A percentile compares a stretch with the other conserved stretches of the same genome.
These are phyloP conservation scores for Patella ulyssiponensis DNA, from an alignment of 2,888 invertebrate genomes.

Conservation along the genomic window DNA sequence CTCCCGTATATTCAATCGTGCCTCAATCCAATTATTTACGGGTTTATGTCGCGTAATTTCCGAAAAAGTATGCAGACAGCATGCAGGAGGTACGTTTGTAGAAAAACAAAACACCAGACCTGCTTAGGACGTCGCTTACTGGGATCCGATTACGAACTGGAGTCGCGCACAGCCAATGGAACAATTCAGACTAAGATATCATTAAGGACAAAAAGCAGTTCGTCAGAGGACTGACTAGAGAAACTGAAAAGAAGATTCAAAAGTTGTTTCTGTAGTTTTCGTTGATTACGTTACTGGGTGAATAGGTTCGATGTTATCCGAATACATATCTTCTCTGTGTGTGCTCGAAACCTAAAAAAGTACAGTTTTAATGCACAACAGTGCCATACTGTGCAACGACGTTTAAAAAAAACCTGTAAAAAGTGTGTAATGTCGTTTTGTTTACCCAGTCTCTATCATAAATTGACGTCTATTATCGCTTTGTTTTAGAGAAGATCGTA, in stretches of 20 bases:
- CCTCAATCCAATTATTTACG: slow-evolving; percentile 63
- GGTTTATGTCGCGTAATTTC: slow-evolving; percentile 62
- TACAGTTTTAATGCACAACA: too few species aligned
- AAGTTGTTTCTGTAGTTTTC: background rate
- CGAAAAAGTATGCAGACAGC: slow-evolving; percentile 43
- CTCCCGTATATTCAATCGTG: slow-evolving; percentile 64
- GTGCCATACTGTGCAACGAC: too few species aligned
- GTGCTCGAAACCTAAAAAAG: too few species aligned
- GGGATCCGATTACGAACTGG: slow-evolving; percentile 39
- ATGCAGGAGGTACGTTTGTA: slow-evolving; percentile 31
- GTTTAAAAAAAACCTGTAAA: too few species aligned
- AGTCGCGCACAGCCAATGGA: slow-evolving; percentile 36
- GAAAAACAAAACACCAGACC: slow-evolving; percentile 21
- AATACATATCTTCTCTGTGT: too few species aligned
- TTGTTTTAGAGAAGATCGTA: too few species aligned
- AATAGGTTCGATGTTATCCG: too few species aligned
- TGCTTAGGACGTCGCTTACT: slow-evolving; percentile 25
- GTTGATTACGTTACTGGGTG: too few species aligned
- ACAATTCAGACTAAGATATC: slow-evolving; percentile 41
- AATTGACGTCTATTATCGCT: too few species aligned
- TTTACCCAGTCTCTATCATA: too few species aligned
- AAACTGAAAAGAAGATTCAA: background rate
- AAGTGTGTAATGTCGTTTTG: too few species aligned
- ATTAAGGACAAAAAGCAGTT: slow-evolving; percentile 31
- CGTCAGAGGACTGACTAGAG: slow-evolving; percentile 28